Base-by-base conservation (phyloP, 2,888 invertebrate species). In the Trachelus troglodyta region DNA sequence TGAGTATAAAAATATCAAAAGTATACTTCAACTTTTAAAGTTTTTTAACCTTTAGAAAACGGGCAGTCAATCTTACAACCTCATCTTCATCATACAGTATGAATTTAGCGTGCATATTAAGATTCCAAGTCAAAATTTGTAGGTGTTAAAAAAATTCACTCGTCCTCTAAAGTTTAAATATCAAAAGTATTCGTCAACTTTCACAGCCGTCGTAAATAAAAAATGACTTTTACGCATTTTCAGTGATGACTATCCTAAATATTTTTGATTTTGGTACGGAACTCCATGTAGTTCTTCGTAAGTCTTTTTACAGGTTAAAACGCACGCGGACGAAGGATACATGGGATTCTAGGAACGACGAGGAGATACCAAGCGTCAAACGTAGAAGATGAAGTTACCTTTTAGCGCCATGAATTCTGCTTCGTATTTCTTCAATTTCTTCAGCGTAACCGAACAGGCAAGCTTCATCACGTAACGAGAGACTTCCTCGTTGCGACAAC, bases 401-500 rank as follows among this genome's bases (percentile, higher is more conserved):
- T 97, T 97, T 80, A 96, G 93, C 31, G 95, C 93, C 81, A 94
- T 92, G 92, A 96, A 98, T 88, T 99, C 99, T 83, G 96, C 96
- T 91, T 99, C 98, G 90, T 99, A 99, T 89, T 98, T 98, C 90
- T 96, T 96, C 83, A 99, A 92, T 87, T 98, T 97, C 92, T 98
- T 98, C 78, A 99, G 96, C 92, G 98, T 98, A 77, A 98, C 94
- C 85, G 95, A 95, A 90, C 98, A 97, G 6, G 99, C 98, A 83
- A 96, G 93, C 90, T 97, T 97, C 92, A 99, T 96, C 12, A 99
- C 94, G 83, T 97, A 96, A 74, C 96, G 95, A 0, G 99, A 97
- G 23, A 96, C 94, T 87, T 97, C 97, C 89, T 98, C 97, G 23
- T 96, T 96, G 76, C 99, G 95, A 90, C 98, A 99, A 89, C 97